Evolutionary conservation across 2,797 vertebrate genomes (phyloP), one percentile per base, ranked within the genome.

Genomic region (Todus mexicanus): DNA sequence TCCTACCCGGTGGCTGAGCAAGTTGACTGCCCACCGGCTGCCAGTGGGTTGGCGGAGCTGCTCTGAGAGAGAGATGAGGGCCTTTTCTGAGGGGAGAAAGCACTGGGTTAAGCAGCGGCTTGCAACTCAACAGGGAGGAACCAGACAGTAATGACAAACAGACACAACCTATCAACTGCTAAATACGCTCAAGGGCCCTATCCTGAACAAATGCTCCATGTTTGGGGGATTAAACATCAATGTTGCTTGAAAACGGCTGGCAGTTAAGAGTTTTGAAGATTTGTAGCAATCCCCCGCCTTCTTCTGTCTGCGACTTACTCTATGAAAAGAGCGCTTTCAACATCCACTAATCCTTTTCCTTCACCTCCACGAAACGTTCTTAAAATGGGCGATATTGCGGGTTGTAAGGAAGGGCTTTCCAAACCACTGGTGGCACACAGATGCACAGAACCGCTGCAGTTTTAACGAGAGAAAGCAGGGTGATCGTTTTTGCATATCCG

Each of bases 61-160:
- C 71, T 37, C 42, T 18, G n/a, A 43, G 73, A 25, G 71, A 84
- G 69, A 85, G 27, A 82, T 2, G n/a, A 54, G 63, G 74, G 88
- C 73, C 87, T 88, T 61, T 37, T 42, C 50, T 42, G 80, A 45
- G 17, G 61, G 79, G 86, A 84, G 92, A 92, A 86, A 90, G 85
- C 80, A 42, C 66, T 38, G 80, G 83, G 80, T 59, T 90, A 54
- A 90, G 85, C 88, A 50, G 72, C 90, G 78, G 88, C 70, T 75
- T 64, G 86, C 83, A 70, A 42, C 45, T 26, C 40, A 87, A 40
- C 86, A 51, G 86, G 88, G 88, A 96, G 88, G 86, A 89, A 95
- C 84, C 71, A 78, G 70, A 19, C 74, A 40, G 66, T 94, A 95
- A 95, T 93, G 84, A 91, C 93, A 95, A 92, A 95, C 94, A 95